These are phyloP conservation scores for Zoanthus gigantus DNA, from an alignment of 92 coral and sea anemone species.

Conservation along the genomic window DNA sequence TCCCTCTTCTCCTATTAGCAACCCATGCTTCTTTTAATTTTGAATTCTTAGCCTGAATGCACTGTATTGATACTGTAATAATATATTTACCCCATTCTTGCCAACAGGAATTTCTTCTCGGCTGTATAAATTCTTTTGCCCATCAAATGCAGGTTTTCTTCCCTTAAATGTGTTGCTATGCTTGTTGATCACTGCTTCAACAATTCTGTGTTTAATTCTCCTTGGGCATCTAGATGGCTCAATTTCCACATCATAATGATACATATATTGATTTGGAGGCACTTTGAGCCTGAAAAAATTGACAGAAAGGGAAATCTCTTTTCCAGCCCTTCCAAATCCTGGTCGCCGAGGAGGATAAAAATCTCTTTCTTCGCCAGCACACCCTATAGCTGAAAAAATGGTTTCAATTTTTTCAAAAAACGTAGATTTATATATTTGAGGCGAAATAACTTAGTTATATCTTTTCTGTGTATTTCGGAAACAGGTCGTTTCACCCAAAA, in stretches of 20 bases:
- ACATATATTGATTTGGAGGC: conserved; percentile 55
- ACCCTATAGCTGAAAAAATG: neutral
- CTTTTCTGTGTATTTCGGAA: too few relatives aligned
- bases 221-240: conserved; percentile 68
- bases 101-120: conserved; percentile 69
- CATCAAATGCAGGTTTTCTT: conserved; percentile 89
- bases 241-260: conserved; percentile 86
- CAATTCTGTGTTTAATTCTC: conserved; percentile 72
- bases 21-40: too few relatives aligned
- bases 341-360: conserved; percentile 77
- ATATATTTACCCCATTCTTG: conserved; percentile 53
- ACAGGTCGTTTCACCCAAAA: too few relatives aligned
- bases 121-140: conserved; percentile 77
- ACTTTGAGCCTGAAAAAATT: conserved; percentile 72
- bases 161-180: conserved; percentile 59
- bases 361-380: neutral
- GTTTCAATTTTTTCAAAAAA: too few relatives aligned
- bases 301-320: conserved; percentile 67
- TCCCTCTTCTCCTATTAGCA: too few relatives aligned
- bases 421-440: too few relatives aligned
- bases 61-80: neutral
- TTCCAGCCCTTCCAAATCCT: conserved; percentile 79
- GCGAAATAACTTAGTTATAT: too few relatives aligned
- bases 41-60: too few relatives aligned
- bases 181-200: conserved; percentile 57